A percentile compares a stretch with the other conserved stretches of the same genome.
Evolutionary conservation across 2,113 vertebrate genomes (phyloP).

Genomic region (Prietella phreatophila): DNA sequence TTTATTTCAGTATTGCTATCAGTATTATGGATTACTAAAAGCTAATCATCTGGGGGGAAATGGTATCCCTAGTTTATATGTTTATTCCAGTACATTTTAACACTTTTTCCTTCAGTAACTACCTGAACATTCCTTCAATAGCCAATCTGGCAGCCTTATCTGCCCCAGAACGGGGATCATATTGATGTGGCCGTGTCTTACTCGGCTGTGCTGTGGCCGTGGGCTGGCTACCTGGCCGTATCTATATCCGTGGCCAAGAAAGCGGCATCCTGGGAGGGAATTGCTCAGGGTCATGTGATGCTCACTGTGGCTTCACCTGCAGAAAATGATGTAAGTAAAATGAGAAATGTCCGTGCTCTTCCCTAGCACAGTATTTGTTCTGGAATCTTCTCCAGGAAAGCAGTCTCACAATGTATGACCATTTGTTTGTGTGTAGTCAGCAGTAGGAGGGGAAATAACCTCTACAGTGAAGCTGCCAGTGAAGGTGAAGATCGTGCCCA

Average conservation of each 20-base stretch:
- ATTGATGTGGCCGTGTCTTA: constrained; percentile 95
- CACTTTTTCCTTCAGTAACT: not conserved
- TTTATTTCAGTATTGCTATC: not conserved
- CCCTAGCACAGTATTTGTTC: not conserved
- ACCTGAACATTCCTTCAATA: constrained; percentile 55
- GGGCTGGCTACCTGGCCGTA: constrained; percentile 96
- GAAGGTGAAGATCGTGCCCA: constrained; percentile 96
- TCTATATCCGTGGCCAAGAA: constrained; percentile 98
- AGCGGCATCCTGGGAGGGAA: constrained; percentile 92
- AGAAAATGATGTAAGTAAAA: constrained; percentile 81
- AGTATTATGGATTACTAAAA: not conserved
- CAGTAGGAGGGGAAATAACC: constrained; percentile 83
- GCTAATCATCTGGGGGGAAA: not conserved
- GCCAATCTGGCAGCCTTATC: constrained; percentile 98
- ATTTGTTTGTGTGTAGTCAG: constrained; percentile 71
- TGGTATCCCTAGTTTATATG: not conserved
- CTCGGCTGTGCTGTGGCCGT: constrained; percentile 92
- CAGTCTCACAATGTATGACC: not conserved
- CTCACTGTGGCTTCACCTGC: constrained; percentile 90
- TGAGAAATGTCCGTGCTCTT: not conserved
- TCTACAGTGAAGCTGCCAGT: constrained; percentile 93
- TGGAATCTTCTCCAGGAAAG: not conserved
- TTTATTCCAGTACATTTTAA: not conserved
- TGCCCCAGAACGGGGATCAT: constrained; percentile 94
- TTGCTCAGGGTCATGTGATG: constrained; percentile 95